Evolutionary conservation across 2,888 invertebrate genomes (phyloP).

Genomic region (Chalcis sispes): DNA sequence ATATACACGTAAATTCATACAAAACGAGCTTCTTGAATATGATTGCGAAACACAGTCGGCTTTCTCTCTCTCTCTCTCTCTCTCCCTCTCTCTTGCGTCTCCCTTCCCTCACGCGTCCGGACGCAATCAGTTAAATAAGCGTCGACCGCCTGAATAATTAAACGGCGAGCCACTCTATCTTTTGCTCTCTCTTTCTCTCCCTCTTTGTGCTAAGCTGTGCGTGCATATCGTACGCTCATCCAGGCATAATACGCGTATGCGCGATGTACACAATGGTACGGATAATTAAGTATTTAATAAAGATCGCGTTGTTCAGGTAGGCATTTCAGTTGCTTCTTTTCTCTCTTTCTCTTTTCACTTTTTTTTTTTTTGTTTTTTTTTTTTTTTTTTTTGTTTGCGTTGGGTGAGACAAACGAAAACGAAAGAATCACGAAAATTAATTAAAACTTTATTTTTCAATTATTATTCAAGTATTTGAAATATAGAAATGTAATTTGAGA

Average conservation of each 20-base stretch:
- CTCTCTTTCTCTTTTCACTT: not conserved
- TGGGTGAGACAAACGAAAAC: not conserved
- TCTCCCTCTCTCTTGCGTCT: too few relatives aligned
- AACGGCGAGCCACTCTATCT: not conserved
- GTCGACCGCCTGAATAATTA: slow-evolving; percentile 2
- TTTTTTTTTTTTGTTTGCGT: not conserved
- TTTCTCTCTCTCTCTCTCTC: too few relatives aligned
- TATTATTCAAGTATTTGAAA: not conserved
- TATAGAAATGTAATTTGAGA: not conserved
- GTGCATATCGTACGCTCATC: too few relatives aligned
- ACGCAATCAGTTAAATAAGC: slow-evolving; percentile 34
- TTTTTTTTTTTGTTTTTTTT: not conserved
- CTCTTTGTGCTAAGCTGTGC: not conserved
- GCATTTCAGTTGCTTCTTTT: not conserved
- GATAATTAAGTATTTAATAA: slow-evolving; percentile 20
- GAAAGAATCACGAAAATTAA: not conserved
- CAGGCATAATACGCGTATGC: not conserved
- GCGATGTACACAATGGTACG: not conserved
- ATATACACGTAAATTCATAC: slow-evolving; percentile 1
- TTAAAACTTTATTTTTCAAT: not conserved
- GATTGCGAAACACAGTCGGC: slow-evolving; percentile 8
- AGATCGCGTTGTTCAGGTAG: not conserved
- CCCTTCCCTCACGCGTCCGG: not conserved
- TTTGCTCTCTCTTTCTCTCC: not conserved
- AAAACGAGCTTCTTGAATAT: not conserved